Evolutionary conservation across 2,113 vertebrate genomes (phyloP), one percentile per base, ranked within the genome.

Genomic region (Microcebus murinus): DNA sequence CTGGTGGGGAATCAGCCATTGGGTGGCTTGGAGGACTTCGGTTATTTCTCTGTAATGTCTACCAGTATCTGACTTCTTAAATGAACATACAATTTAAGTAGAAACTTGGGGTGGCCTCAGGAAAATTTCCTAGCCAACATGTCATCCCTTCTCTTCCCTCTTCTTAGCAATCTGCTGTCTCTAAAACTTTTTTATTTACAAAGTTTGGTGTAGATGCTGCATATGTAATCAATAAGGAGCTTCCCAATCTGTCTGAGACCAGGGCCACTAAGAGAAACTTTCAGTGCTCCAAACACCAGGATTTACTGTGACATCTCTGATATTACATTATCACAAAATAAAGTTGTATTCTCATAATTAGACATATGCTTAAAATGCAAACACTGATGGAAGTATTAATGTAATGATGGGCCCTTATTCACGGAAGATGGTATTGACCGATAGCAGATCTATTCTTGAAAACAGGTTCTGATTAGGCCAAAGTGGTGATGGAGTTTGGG

Each of bases 311-410:
- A 68, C n/a, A 96, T 82, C 63, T 31, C 55, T 67, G 14, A 68
- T 87, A 68, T 73, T 45, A 73, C 45, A 50, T 57, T 82, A 77
- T 55, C 34, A 36, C n/a, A 65, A 93, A 68, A 63, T 70, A 86
- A 92, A 85, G 20, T 42, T 93, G 90, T 91, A 42, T 83, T 87
- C 29, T 90, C 71, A 81, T 79, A 82, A 92, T 67, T 89, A 90
- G 48, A 48, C 34, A 14, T 29, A 20, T 6, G 68, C 63, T 96
- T 84, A 96, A 74, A 71, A 82, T 92, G 45, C 61, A 83, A 84
- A 77, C 83, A 68, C 68, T 31, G 13, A 36, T 83, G 10, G 34
- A 84, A 95, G 55, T 52, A 57, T 83, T 87, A 48, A 68, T 90
- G 36, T 73, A 57, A 80, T 21, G n/a, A 59, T 15, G 29, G 67